Percentiles rank a stretch among this genome's conserved stretches.
phyloP scores from a whole-genome alignment of 1,140 invertebrate species.

The Lepidostoma basale region DNA sequence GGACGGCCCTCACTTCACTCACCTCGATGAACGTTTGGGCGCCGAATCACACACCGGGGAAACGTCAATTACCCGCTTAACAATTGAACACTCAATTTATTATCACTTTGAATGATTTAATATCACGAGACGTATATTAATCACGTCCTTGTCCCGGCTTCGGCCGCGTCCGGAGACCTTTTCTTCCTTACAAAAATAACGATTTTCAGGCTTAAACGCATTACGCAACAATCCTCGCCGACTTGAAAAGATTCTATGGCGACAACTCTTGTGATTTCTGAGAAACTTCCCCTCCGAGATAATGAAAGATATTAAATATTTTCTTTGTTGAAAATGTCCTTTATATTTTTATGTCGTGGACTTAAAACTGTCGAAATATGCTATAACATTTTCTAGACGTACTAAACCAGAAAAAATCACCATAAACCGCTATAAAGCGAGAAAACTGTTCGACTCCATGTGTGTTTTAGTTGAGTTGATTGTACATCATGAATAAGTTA shows the following conservation, averaged over 20 bases:
- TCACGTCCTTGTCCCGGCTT: background rate
- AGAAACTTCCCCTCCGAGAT: constrained; percentile 1
- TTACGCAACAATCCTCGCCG: constrained; percentile 4
- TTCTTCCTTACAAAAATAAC: background rate
- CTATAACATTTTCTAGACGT: too few relatives aligned
- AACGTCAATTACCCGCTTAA: constrained; percentile 19
- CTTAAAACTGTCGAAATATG: too few relatives aligned
- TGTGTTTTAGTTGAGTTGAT: constrained; percentile 4
- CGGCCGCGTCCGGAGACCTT: background rate
- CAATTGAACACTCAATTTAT: constrained; percentile 23
- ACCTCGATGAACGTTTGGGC: background rate
- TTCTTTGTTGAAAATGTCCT: too few relatives aligned
- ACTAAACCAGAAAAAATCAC: too few relatives aligned
- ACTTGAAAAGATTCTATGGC: constrained; percentile 9
- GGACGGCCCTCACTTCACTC: background rate
- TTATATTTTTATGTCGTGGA: too few relatives aligned
- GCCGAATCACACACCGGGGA: constrained; percentile 6
- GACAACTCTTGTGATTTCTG: constrained; percentile 8
- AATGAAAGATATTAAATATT: constrained; percentile 3
- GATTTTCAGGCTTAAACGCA: background rate
- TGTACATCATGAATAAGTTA: background rate
- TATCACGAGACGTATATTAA: constrained; percentile 5
- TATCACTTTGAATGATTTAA: constrained; percentile 24
- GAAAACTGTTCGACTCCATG: background rate
- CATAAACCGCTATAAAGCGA: constrained; percentile 1